Conservation (phyloP, 2,113 vertebrate species). For the Callopanchax toddi region DNA sequence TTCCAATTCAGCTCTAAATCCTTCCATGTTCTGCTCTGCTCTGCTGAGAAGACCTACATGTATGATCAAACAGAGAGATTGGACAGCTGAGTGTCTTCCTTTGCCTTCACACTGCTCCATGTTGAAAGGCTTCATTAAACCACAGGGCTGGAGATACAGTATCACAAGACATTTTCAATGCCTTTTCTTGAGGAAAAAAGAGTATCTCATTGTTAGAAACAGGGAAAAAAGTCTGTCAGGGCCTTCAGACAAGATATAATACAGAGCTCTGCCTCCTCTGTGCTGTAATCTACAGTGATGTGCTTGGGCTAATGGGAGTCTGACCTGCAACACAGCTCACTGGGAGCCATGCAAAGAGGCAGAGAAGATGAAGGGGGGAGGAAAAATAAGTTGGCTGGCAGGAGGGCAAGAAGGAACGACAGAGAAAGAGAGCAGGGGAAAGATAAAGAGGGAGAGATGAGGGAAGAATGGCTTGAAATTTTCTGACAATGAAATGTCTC, state of each 20-base stretch:
- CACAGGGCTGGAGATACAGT: constrained; percentile 64
- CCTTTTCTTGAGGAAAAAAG: constrained; percentile 60
- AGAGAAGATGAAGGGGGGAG: constrained; percentile 14
- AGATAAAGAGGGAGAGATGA: constrained; percentile 64
- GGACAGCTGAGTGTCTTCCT: constrained; percentile 40
- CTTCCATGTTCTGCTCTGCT: constrained; percentile 24
- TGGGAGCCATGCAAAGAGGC: constrained; percentile 59
- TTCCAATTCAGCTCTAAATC: constrained; percentile 58
- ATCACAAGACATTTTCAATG: constrained; percentile 75
- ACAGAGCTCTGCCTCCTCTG: constrained; percentile 50
- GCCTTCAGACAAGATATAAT: constrained; percentile 73
- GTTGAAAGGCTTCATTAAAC: constrained; percentile 77
- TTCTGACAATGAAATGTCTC: constrained; percentile 79
- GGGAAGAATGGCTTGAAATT: constrained; percentile 69
- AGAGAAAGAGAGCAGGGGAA: constrained; percentile 11
- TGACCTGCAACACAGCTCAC: constrained; percentile 73
- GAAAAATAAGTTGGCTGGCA: constrained; percentile 21
- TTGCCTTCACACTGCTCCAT: constrained; percentile 20
- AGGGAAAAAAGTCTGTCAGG: constrained; percentile 56
- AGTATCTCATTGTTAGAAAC: constrained; percentile 70
- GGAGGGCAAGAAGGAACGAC: constrained; percentile 34
- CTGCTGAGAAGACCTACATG: constrained; percentile 36
- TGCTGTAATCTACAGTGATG: constrained; percentile 70
- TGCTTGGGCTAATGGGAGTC: constrained; percentile 69
- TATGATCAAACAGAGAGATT: constrained; percentile 64